Conservation (phyloP, 2,888 invertebrate genomes). For the Phragmatobia fuliginosa region DNA sequence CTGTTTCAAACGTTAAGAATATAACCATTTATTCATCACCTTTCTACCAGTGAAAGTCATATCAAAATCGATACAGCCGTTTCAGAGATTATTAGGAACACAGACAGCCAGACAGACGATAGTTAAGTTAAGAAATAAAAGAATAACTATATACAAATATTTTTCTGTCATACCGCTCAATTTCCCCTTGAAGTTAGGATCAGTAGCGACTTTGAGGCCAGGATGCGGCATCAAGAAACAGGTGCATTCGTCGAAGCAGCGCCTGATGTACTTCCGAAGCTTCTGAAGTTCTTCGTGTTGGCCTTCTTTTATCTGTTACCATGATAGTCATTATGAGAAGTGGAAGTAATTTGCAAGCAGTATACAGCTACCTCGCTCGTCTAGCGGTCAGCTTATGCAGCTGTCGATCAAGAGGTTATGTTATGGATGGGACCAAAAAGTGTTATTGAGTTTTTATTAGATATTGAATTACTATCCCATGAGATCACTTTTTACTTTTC, state of each 20-base stretch:
- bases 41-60: too few species aligned
- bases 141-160: neutral
- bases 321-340: neutral
- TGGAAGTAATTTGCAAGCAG: neutral
- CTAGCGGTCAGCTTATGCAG: too few species aligned
- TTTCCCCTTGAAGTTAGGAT: conserved; percentile 97
- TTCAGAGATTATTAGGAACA: too few species aligned
- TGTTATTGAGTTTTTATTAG: too few species aligned
- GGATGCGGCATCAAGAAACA: conserved; percentile 99
- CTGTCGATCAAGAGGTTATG: too few species aligned
- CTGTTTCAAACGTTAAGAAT: conserved; percentile 75
- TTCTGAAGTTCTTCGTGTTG: conserved; percentile 98
- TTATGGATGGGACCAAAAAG: too few species aligned
- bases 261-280: conserved; percentile 94
- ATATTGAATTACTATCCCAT: too few species aligned
- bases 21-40: neutral
- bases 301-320: conserved; percentile 90
- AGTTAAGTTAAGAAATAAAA: too few species aligned
- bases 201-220: conserved; percentile 97
- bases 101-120: too few species aligned
- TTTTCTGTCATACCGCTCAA: conserved; percentile 86
- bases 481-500: too few species aligned
- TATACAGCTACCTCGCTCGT: too few species aligned
- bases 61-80: too few species aligned
- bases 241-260: conserved; percentile 97